Evolutionary conservation across 2,888 invertebrate species (phyloP).

Genomic region (Pterostichus niger): DNA sequence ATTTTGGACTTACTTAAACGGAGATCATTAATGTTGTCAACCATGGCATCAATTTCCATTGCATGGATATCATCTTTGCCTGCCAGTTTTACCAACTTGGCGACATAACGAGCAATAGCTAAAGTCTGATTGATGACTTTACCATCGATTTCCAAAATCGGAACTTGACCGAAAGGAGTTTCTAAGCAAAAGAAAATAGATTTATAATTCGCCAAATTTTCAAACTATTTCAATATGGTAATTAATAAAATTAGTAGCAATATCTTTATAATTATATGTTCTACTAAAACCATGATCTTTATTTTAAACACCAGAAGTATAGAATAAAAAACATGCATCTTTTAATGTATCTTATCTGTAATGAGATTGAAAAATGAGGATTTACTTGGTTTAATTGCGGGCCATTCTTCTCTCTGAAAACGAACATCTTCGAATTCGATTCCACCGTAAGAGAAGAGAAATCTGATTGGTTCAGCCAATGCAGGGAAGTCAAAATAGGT

Average conservation of each 20-base stretch:
- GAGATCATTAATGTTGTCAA: conserved; percentile 82
- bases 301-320: too few relatives aligned
- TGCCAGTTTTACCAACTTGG: conserved; percentile 80
- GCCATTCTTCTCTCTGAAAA: conserved; percentile 80
- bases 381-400: conserved; percentile 79
- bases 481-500: conserved; percentile 83
- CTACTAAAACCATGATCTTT: too few relatives aligned
- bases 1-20: conserved; percentile 79
- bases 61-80: conserved; percentile 81
- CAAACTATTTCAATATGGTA: conserved; percentile 69
- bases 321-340: too few relatives aligned
- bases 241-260: too few relatives aligned
- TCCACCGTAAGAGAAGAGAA: conserved; percentile 81
- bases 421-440: conserved; percentile 82
- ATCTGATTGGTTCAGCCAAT: conserved; percentile 82
- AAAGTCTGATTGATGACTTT: conserved; percentile 81
- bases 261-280: too few relatives aligned
- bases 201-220: conserved; percentile 73
- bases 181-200: conserved; percentile 69
- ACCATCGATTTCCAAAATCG: conserved; percentile 82
- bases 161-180: conserved; percentile 84
- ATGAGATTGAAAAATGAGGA: background rate
- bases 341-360: too few relatives aligned
- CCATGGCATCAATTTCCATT: conserved; percentile 81
- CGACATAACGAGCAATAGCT: conserved; percentile 83